Conservation (phyloP, 2,888 invertebrate genomes). For the Cacoxenus indagator region DNA sequence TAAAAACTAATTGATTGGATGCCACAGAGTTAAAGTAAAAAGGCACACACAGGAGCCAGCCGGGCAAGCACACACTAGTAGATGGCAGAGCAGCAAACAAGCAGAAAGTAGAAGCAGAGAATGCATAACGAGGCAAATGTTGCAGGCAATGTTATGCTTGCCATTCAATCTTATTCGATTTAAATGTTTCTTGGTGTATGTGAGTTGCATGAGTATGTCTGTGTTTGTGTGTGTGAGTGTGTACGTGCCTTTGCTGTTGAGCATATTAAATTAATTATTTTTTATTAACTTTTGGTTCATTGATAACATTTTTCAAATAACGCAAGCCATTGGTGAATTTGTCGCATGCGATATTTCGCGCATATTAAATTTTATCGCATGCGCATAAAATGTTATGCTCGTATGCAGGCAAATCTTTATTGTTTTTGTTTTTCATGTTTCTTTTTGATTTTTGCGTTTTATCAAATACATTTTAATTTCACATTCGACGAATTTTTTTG, state of each 20-base stretch:
- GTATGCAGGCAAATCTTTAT: slow-evolving; percentile 26
- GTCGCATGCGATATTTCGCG: slow-evolving; percentile 53
- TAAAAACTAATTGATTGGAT: slow-evolving; percentile 64
- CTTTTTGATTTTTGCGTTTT: slow-evolving; percentile 15
- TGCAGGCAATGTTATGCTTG: slow-evolving; percentile 34
- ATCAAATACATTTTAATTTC: not conserved
- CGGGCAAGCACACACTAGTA: slow-evolving; percentile 20
- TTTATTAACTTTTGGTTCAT: slow-evolving; percentile 63
- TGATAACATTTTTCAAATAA: slow-evolving; percentile 61
- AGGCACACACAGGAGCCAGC: slow-evolving; percentile 7
- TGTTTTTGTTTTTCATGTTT: slow-evolving; percentile 34
- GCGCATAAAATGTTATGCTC: slow-evolving; percentile 53
- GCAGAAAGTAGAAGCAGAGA: not conserved
- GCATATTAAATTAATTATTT: slow-evolving; percentile 58
- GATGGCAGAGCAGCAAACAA: not conserved
- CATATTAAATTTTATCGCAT: slow-evolving; percentile 47
- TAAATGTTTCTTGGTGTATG: slow-evolving; percentile 56
- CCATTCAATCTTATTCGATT: slow-evolving; percentile 57
- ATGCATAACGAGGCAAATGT: slow-evolving; percentile 35
- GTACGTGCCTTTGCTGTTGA: slow-evolving; percentile 24
- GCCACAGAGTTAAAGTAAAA: slow-evolving; percentile 48
- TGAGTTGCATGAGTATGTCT: slow-evolving; percentile 10
- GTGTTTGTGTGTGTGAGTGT: slow-evolving; percentile 30
- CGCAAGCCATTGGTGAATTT: slow-evolving; percentile 50
- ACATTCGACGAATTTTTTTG: slow-evolving; percentile 1